Evolutionary conservation across 2,113 vertebrate genomes (phyloP).

Genomic region (Callocephalon fimbriatum): DNA sequence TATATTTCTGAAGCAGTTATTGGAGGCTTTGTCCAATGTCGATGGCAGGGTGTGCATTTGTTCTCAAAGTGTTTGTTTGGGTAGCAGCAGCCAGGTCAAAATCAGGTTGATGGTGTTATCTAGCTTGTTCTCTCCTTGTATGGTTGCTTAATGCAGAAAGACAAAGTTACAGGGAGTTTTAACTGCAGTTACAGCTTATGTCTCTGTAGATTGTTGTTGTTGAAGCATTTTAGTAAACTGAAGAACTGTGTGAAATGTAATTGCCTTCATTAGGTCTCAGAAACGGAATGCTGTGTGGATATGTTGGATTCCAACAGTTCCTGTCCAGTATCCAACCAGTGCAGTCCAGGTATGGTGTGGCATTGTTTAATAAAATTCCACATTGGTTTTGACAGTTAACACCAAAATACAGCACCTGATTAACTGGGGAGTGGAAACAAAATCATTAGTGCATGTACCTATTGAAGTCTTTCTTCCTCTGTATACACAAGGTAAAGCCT

Average conservation of each 20-base stretch:
- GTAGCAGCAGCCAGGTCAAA: neutral
- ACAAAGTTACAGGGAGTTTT: neutral
- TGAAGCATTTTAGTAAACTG: neutral
- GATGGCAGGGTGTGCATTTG: neutral
- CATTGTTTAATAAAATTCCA: neutral
- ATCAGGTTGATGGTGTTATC: neutral
- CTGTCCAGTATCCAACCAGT: constrained; percentile 82
- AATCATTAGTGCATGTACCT: neutral
- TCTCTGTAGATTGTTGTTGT: too few relatives aligned
- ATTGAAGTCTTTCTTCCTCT: neutral
- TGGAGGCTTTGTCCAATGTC: neutral
- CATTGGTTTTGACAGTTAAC: neutral
- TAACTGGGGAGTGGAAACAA: neutral
- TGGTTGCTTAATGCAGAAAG: neutral
- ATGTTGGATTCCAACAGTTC: constrained; percentile 78
- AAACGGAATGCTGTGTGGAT: constrained; percentile 84
- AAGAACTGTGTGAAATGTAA: neutral
- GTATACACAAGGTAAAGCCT: neutral
- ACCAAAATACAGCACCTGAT: neutral
- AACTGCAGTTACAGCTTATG: neutral
- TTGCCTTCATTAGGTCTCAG: constrained; percentile 42
- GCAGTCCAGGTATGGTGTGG: constrained; percentile 85
- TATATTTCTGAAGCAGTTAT: neutral
- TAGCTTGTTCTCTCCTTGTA: neutral
- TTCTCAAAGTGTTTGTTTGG: neutral